Evolutionary conservation across 2,113 vertebrate genomes (phyloP).

Genomic region (Poicephalus gulielmi): DNA sequence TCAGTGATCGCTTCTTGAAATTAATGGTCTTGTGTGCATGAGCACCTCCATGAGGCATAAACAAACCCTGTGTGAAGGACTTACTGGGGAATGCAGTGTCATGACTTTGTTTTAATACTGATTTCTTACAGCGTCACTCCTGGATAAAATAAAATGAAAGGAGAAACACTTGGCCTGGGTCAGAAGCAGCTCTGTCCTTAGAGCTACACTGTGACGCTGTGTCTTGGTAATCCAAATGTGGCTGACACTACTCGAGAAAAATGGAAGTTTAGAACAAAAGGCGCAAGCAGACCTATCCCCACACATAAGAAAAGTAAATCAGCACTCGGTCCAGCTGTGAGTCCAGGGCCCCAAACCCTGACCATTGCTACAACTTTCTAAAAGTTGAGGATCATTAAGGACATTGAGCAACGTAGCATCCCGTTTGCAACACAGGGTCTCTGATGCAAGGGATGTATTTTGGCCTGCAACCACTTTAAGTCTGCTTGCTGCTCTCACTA

Average conservation of each 20-base stretch:
- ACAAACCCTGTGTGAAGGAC: not conserved
- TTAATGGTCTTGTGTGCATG: not conserved
- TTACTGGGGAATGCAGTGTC: not conserved
- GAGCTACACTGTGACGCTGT: fast-evolving
- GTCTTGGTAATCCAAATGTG: not conserved
- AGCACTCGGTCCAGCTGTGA: not conserved
- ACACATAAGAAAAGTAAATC: not conserved
- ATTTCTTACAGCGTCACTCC: not conserved
- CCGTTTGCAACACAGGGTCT: slow-evolving; percentile 16
- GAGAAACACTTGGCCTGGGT: not conserved
- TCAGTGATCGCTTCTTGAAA: not conserved
- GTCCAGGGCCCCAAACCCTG: not conserved
- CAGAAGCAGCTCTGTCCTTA: not conserved
- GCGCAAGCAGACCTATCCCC: not conserved
- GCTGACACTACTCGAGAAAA: not conserved
- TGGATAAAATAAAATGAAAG: not conserved
- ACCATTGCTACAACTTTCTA: not conserved
- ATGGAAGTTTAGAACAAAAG: not conserved
- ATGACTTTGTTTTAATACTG: not conserved
- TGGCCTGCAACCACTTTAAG: not conserved
- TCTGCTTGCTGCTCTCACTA: fast-evolving
- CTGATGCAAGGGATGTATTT: not conserved
- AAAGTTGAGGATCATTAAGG: not conserved
- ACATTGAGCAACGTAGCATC: not conserved
- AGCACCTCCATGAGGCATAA: not conserved